phyloP scores from a whole-genome alignment of 2,888 invertebrate genomes.

The Protodeltote pygarga region DNA sequence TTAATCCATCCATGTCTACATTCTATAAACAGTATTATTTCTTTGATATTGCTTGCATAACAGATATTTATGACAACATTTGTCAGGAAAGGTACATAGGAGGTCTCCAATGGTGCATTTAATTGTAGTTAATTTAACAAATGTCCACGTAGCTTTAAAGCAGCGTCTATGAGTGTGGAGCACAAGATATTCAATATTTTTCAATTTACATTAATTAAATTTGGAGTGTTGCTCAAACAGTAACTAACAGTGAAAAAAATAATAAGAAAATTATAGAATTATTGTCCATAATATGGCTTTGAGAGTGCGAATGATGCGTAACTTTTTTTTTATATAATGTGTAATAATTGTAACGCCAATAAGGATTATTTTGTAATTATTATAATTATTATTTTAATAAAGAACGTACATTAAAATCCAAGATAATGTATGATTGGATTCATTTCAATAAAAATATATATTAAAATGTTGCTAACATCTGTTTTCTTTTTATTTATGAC shows the following conservation, averaged over 20 bases:
- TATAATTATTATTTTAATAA: constrained; percentile 85
- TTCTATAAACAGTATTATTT: constrained; percentile 71
- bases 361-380: constrained; percentile 86
- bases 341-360: constrained; percentile 78
- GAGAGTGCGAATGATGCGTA: constrained; percentile 72
- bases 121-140: constrained; percentile 82
- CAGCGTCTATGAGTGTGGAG: constrained; percentile 73
- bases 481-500: constrained; percentile 66
- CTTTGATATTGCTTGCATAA: constrained; percentile 77
- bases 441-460: constrained; percentile 88
- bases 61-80: constrained; percentile 56
- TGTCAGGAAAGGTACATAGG: constrained; percentile 61
- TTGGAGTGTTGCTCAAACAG: constrained; percentile 78
- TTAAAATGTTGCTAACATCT: constrained; percentile 86
- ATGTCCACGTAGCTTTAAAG: constrained; percentile 83
- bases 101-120: constrained; percentile 83
- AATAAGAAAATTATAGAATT: constrained; percentile 65
- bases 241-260: constrained; percentile 57
- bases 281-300: constrained; percentile 77
- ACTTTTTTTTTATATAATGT: constrained; percentile 75
- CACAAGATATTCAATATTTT: constrained; percentile 77
- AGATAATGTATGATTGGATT: constrained; percentile 86
- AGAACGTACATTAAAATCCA: constrained; percentile 81
- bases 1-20: constrained; percentile 63
- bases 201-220: constrained; percentile 62